Base-by-base conservation (phyloP, 1,140 invertebrate genomes). In the Drosophila grimshawi region DNA sequence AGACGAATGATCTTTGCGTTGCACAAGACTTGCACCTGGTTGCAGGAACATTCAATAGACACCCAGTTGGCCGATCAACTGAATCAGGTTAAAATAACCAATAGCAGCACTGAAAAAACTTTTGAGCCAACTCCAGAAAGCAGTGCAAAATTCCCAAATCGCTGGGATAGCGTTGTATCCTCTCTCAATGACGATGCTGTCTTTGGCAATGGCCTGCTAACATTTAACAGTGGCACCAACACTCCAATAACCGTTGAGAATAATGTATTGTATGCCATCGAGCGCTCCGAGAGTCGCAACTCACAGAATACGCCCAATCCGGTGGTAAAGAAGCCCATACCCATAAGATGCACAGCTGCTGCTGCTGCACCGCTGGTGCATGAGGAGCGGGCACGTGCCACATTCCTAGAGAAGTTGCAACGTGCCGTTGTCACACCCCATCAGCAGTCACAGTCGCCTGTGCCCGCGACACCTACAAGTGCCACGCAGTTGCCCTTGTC, bases 211-310 rank as follows among this genome's bases (percentile, higher is more conserved):
- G 3, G 3, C 3, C 43, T 72, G n/a, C 60, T 78, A 2, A 55
- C 69, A 30, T 71, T 77, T 10, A 52, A 55, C 2, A 78, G 75
- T 30, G 66, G 82, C 3, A 41, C 55, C 1, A 76, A 65, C 5
- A 86, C 86, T 5, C 86, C 90, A 0, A 92, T 92, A n/a, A 90
- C 86, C 0, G 57, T 62, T 3, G 75, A 82, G 10, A 92, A 92
- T 29, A 92, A 92, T 78, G 85, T 92, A 2, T 33, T 92, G 7
- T 90, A 91, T 39, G 86, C 91, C 30, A 92, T 92, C 46, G 90
- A 78, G 41, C 74, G 90, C 3, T 86, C 90, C 1, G 81, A 80
- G 46, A 91, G 90, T 53, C 73, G 86, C 35, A 85, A 76, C 6
- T 90, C 89, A 1, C 59, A 78, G 4, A 52, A 39, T 2, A 66